These are phyloP conservation scores for Muricea muricata DNA, from an alignment of 92 coral and sea anemone species.

Conservation along the genomic window DNA sequence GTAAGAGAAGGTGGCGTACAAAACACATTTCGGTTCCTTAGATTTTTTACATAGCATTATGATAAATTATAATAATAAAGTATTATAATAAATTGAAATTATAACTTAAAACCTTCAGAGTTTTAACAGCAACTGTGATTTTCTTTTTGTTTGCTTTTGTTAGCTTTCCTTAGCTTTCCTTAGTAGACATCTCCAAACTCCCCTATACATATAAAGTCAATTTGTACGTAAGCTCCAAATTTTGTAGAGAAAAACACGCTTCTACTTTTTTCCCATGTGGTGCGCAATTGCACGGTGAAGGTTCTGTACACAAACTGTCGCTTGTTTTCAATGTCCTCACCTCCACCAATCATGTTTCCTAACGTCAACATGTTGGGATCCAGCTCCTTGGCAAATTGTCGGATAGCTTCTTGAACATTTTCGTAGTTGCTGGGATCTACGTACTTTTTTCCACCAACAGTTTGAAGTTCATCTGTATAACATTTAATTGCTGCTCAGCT, in stretches of 20 bases:
- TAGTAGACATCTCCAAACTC: slow-evolving; percentile 43
- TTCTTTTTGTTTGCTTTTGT: neutral
- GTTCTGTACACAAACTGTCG: too few relatives aligned
- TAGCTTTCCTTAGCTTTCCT: slow-evolving; percentile 17
- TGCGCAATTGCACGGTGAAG: too few relatives aligned
- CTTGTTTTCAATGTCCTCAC: slow-evolving; percentile 29
- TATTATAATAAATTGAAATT: too few relatives aligned
- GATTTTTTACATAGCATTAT: neutral
- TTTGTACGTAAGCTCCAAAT: too few relatives aligned
- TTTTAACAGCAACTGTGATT: slow-evolving; percentile 27
- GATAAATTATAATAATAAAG: too few relatives aligned
- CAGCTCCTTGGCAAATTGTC: slow-evolving; percentile 79
- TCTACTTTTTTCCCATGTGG: too few relatives aligned
- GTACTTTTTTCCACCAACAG: slow-evolving; percentile 68
- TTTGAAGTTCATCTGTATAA: slow-evolving; percentile 27
- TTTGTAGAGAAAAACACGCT: neutral
- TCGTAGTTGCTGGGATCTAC: slow-evolving; percentile 95
- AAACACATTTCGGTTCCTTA: neutral
- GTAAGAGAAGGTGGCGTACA: too few relatives aligned
- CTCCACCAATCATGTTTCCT: slow-evolving; percentile 89
- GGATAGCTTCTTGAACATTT: slow-evolving; percentile 82
- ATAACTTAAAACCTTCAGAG: slow-evolving; percentile 33
- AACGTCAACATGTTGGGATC: slow-evolving; percentile 68
- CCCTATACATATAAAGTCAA: slow-evolving; percentile 16
- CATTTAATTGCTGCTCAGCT: neutral